phyloP scores from a whole-genome alignment of 2,113 vertebrate species.

The Neodontobutis hainanensis region DNA sequence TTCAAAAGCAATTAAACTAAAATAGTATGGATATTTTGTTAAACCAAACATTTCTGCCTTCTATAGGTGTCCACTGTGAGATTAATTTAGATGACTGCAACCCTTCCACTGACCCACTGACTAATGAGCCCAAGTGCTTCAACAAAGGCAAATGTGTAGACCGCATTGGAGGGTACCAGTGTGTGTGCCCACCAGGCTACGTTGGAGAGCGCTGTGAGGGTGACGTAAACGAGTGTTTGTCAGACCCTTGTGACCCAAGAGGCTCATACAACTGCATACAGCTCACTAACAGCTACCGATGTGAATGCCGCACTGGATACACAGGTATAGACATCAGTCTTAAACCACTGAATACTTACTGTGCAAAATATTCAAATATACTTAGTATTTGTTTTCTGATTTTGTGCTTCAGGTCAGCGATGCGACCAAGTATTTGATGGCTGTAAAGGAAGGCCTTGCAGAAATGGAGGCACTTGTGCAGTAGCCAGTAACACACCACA shows the following conservation, averaged over 20 bases:
- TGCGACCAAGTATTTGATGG: constrained; percentile 93
- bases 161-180: constrained; percentile 92
- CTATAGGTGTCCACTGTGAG: constrained; percentile 93
- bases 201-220: constrained; percentile 97
- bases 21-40: not conserved
- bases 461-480: constrained; percentile 89
- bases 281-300: constrained; percentile 93
- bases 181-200: constrained; percentile 89
- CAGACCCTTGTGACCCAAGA: constrained; percentile 90
- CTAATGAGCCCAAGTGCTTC: constrained; percentile 93
- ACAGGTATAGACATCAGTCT: constrained; percentile 75
- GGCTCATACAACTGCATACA: constrained; percentile 98
- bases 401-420: constrained; percentile 82
- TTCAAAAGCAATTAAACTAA: not conserved
- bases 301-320: constrained; percentile 93
- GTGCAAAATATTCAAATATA: not conserved
- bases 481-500: constrained; percentile 93
- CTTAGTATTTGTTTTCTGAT: not conserved
- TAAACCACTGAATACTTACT: not conserved
- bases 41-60: not conserved
- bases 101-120: constrained; percentile 83
- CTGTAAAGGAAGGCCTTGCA: constrained; percentile 89
- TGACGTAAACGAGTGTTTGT: constrained; percentile 96
- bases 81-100: constrained; percentile 95
- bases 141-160: constrained; percentile 93